These are phyloP conservation scores for Callipepla squamata DNA, from an alignment of 2,113 vertebrate species.

Conservation along the genomic window DNA sequence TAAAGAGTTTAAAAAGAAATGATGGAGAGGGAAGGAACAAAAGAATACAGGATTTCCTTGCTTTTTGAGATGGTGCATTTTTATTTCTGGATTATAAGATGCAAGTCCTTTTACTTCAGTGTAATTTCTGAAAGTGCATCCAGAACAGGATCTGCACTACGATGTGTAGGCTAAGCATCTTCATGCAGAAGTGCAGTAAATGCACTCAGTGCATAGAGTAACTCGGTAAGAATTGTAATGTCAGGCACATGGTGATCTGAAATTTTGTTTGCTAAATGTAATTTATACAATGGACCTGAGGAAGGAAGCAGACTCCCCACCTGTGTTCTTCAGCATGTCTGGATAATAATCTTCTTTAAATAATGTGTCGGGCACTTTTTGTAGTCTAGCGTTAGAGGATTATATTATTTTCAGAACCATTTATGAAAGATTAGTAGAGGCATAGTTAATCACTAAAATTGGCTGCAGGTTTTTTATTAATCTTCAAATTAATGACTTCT, in stretches of 20 bases:
- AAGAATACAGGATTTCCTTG: not conserved
- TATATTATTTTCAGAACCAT: constrained; percentile 47
- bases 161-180: not conserved
- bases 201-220: not conserved
- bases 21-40: not conserved
- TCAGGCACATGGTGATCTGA: not conserved
- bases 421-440: constrained; percentile 44
- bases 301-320: not conserved
- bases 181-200: not conserved
- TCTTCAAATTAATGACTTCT: constrained; percentile 37
- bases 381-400: not conserved
- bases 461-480: constrained; percentile 46
- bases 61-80: not conserved
- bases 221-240: not conserved
- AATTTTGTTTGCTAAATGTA: not conserved
- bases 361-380: not conserved
- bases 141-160: not conserved
- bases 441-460: constrained; percentile 51
- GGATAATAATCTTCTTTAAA: constrained; percentile 47
- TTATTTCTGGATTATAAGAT: not conserved
- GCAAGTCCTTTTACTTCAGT: not conserved
- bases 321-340: not conserved
- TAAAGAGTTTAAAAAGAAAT: not conserved
- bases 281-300: not conserved
- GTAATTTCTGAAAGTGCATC: not conserved